Base-by-base conservation (phyloP, 2,797 vertebrate species). In the Tapirus indicus region DNA sequence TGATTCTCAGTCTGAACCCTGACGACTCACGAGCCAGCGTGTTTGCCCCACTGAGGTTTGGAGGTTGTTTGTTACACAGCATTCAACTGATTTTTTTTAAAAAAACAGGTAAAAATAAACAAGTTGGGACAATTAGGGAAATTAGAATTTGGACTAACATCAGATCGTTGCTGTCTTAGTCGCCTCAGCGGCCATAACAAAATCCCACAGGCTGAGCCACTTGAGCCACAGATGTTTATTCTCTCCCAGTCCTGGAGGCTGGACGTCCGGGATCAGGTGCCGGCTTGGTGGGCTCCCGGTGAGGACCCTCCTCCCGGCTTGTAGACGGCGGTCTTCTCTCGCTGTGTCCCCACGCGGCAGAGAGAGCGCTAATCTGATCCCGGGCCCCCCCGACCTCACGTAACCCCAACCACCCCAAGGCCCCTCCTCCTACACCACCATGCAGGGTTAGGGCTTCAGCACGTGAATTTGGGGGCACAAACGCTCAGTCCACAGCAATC, bases 221-320 rank as follows among this genome's bases (percentile, higher is more conserved):
- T 6, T 12, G 5, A 2, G 23, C 47, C 8, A 27, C 7, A 1
- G 20, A 32, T 6, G 3, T 12, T 44, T 68, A 9, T 20, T 68
- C 2, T 2, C 66, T 38, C 18, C 1, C 5, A 10, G 27, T 64
- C 66, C 82, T 17, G 14, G 52, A 68, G 32, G 41, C 11, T 5
- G n/a, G 23, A 72, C 0, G 13, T 41, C 68, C 2, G 27, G 41
- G 35, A 14, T 1, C 3, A 12, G 69, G 66, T 74, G 38, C 54
- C 85, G 0, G 2, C 7, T 6, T 5, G 9, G 8, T 13, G 41
- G 38, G 2, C 6, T 20, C 29, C n/a, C 3, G 32, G 20, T 0
- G 8, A 7, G 21, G 10, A 2, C 14, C 1, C 20, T 60, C 49
- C 13, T 35, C 41, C 38, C 6, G 27, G 52, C 84, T 35, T 14